These are phyloP conservation scores for Oryzias curvinotus DNA, from an alignment of 2,113 vertebrate genomes.

Conservation along the genomic window DNA sequence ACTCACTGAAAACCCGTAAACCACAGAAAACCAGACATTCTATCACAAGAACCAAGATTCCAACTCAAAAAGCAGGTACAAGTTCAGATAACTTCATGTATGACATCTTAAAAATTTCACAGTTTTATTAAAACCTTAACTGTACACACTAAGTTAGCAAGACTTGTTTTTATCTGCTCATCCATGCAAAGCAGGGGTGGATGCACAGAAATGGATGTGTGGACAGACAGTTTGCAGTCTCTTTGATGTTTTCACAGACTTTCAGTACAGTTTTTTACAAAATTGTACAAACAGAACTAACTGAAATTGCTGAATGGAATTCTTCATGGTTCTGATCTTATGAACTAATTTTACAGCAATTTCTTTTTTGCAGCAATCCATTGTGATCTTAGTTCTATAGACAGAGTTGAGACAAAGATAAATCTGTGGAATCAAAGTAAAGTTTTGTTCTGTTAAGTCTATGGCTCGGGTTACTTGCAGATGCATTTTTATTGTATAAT, in stretches of 20 bases:
- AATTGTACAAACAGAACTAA: background rate
- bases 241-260: background rate
- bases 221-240: background rate
- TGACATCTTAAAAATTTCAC: too few species aligned
- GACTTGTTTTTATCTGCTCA: too few species aligned
- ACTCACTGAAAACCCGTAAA: too few species aligned
- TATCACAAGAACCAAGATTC: too few species aligned
- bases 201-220: too few species aligned
- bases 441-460: background rate
- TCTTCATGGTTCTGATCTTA: constrained; percentile 39
- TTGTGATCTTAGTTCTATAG: background rate
- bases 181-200: too few species aligned
- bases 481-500: background rate
- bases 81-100: too few species aligned
- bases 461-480: background rate
- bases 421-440: background rate
- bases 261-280: background rate
- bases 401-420: background rate
- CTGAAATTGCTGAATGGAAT: background rate
- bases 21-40: too few species aligned
- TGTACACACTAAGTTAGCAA: too few species aligned
- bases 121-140: too few species aligned
- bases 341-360: background rate
- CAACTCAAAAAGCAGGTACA: too few species aligned
- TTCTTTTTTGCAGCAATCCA: too few species aligned